phyloP scores from a whole-genome alignment of 2,888 invertebrate species.

The Cephonodes hylas region DNA sequence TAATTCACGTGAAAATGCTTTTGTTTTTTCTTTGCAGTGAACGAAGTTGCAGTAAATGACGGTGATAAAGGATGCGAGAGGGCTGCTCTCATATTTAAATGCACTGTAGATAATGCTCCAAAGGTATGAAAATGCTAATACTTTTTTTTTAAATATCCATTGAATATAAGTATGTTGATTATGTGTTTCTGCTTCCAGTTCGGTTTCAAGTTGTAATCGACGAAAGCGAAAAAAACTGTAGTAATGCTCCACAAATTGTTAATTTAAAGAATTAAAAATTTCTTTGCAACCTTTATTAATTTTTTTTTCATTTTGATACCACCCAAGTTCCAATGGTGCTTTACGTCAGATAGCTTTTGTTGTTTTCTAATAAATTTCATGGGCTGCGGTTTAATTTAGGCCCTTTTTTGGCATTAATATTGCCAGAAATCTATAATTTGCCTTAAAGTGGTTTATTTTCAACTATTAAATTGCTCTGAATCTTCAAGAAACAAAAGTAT shows the following conservation, averaged over 20 bases:
- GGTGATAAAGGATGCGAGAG: constrained; percentile 69
- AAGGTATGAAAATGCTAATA: constrained; percentile 46
- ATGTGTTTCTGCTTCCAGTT: constrained; percentile 57
- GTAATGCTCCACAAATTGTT: constrained; percentile 10
- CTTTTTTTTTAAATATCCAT: neutral
- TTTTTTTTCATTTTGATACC: no score
- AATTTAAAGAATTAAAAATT: neutral
- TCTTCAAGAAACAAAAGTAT: no score
- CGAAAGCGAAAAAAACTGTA: constrained; percentile 17
- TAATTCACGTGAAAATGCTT: neutral
- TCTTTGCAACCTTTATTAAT: neutral
- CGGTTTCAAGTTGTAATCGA: constrained; percentile 54
- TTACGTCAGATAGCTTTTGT: no score
- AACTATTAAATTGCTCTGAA: no score
- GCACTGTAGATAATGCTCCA: constrained; percentile 54
- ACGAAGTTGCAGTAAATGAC: constrained; percentile 55
- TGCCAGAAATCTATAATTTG: no score
- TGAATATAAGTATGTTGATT: no score
- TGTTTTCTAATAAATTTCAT: no score
- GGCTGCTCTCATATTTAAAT: constrained; percentile 62
- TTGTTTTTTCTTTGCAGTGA: constrained; percentile 47
- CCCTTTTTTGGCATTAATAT: no score
- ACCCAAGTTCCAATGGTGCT: no score
- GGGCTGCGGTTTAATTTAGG: no score
- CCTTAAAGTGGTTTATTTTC: no score